Conservation (phyloP, 2,888 invertebrate genomes). For the Sphecodes monilicornis region DNA sequence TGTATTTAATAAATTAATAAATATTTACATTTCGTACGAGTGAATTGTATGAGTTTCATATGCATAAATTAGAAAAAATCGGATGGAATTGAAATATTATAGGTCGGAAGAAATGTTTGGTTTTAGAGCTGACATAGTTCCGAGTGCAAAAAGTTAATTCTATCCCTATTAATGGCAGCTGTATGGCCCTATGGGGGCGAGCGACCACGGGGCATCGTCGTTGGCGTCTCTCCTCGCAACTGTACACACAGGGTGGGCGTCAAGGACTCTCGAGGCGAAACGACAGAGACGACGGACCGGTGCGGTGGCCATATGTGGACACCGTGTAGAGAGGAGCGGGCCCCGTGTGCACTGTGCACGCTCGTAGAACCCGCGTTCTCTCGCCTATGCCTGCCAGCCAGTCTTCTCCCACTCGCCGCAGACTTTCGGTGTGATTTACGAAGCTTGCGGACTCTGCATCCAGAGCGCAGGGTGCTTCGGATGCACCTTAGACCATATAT, state of each 20-base stretch:
- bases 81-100: no score
- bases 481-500: no score
- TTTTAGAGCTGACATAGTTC: no score
- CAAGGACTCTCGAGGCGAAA: constrained; percentile 77
- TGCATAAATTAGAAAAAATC: no score
- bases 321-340: constrained; percentile 65
- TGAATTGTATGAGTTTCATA: no score
- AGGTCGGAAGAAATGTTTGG: no score
- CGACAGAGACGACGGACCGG: constrained; percentile 73
- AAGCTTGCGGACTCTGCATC: not conserved
- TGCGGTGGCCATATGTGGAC: constrained; percentile 80
- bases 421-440: constrained; percentile 27
- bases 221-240: constrained; percentile 35
- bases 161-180: not conserved
- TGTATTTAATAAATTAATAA: no score
- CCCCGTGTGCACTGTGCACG: constrained; percentile 14
- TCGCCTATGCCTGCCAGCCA: constrained; percentile 25
- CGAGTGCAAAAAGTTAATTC: no score
- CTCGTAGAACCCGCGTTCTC: constrained; percentile 8
- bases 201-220: constrained; percentile 26
- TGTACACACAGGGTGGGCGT: constrained; percentile 78
- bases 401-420: not conserved
- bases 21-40: no score
- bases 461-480: not conserved
- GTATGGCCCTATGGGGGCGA: not conserved